Base-by-base conservation (phyloP, 2,797 vertebrate species). In the Acanthiza pusilla region DNA sequence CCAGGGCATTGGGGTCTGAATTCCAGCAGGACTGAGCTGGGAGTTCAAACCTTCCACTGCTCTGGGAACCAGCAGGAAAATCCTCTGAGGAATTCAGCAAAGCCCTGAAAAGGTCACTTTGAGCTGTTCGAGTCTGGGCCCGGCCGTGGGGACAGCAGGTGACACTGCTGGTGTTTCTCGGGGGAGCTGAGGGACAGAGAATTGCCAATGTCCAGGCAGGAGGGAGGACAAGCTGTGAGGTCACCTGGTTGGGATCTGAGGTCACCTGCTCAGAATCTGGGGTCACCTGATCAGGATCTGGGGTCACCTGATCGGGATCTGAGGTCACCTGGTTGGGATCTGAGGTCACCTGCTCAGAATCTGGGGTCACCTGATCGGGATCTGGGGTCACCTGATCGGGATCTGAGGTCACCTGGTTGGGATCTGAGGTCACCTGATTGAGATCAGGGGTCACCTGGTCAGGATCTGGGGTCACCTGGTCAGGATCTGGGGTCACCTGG, bases 191-290 rank as follows among this genome's bases (percentile, higher is more conserved):
- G 55, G 50, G 63, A 10, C 55, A 36, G 26, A 13, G 78, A 82
- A 61, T 38, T 61, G 55, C 2, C 20, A 20, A 2, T 7, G 25
- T 58, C 3, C 0, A 2, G 13, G 38, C 1, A 2, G 40, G 55
- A 58, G 34, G 36, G 79, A 48, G 58, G 42, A 66, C 18, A 7
- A 32, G 19, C 34, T 55, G 87, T 4, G 10, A 19, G n/a, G 38
- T 29, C 92, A 14, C 43, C 18, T 19, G 43, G 38, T 38, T 11
- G 11, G n/a, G n/a, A n/a, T n/a, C n/a, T n/a, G n/a, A n/a, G n/a
- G n/a, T n/a, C n/a, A n/a, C n/a, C n/a, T n/a, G n/a, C n/a, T 36
- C 36, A 36, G 36, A 10, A 36, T 36, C 36, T 36, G 10, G 36
- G 36, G 36, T 36, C 36, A 36, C 36, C 36, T 36, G 36, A 10